Percentiles rank a stretch among this genome's conserved stretches.
These are phyloP conservation scores for Rotaria macrura DNA, from an alignment of 2,888 invertebrate species.

Conservation along the genomic window DNA sequence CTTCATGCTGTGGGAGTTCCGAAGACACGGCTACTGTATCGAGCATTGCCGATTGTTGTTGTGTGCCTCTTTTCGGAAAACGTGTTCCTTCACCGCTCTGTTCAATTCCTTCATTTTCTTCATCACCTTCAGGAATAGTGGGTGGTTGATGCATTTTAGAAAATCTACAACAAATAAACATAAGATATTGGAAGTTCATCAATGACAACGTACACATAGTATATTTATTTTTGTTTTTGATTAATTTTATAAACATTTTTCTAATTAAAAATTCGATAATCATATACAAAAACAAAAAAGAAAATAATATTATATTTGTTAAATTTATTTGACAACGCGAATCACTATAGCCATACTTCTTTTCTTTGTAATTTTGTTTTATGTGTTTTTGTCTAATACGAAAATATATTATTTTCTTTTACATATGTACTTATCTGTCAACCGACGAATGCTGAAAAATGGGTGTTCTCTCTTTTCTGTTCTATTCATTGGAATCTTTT, in stretches of 20 bases:
- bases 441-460: neutral
- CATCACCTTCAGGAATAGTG: conserved; percentile 6
- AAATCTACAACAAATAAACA: neutral
- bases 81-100: neutral
- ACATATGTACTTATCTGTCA: neutral
- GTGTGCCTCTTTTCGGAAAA: neutral
- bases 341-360: neutral
- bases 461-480: neutral
- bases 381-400: neutral
- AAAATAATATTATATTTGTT: neutral
- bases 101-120: neutral
- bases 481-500: neutral
- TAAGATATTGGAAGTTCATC: no score
- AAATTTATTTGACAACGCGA: neutral
- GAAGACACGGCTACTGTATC: neutral
- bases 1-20: neutral
- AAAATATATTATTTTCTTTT: neutral
- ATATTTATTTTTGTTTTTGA: neutral
- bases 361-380: neutral
- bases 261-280: neutral
- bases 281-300: neutral
- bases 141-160: conserved; percentile 19
- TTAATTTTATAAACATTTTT: neutral
- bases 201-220: neutral
- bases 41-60: neutral